These are phyloP conservation scores for Archaeoteleia sp. DNA, from an alignment of 2,888 invertebrate genomes.

Conservation along the genomic window DNA sequence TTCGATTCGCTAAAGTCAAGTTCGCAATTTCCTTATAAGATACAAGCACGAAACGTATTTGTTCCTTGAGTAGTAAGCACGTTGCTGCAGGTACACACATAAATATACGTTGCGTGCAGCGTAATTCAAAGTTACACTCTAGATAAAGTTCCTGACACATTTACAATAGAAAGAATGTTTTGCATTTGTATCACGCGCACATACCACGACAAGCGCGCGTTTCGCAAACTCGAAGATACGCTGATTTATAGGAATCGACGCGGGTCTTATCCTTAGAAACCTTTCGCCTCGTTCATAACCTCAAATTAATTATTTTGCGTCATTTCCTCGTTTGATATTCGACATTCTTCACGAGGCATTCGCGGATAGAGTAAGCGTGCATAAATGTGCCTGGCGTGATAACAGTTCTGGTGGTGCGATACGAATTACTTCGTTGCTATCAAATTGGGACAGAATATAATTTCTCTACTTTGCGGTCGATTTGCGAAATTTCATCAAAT, in stretches of 20 bases:
- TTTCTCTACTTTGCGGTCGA: too few relatives aligned
- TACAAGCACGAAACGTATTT: constrained; percentile 24
- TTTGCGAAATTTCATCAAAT: too few relatives aligned
- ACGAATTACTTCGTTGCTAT: too few relatives aligned
- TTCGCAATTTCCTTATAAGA: constrained; percentile 35
- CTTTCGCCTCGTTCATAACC: constrained; percentile 38
- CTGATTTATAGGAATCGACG: constrained; percentile 50
- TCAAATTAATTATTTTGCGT: constrained; percentile 46
- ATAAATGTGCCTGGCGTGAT: constrained; percentile 5
- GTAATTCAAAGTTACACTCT: constrained; percentile 46
- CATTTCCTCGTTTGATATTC: constrained; percentile 46
- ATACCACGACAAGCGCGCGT: constrained; percentile 27
- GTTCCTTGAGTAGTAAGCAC: constrained; percentile 32
- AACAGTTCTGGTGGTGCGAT: constrained; percentile 13
- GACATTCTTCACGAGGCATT: constrained; percentile 24
- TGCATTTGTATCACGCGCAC: constrained; percentile 37
- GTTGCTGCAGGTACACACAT: constrained; percentile 35
- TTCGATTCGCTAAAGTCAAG: constrained; percentile 1
- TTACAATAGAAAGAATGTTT: constrained; percentile 50
- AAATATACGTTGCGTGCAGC: constrained; percentile 40
- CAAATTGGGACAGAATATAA: too few relatives aligned
- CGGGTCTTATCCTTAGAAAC: constrained; percentile 40
- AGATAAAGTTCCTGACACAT: constrained; percentile 47
- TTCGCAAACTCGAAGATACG: constrained; percentile 36
- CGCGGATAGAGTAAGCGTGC: constrained; percentile 19